Base-by-base conservation (phyloP, 2,797 vertebrate genomes). In the Spheniscus humboldti region DNA sequence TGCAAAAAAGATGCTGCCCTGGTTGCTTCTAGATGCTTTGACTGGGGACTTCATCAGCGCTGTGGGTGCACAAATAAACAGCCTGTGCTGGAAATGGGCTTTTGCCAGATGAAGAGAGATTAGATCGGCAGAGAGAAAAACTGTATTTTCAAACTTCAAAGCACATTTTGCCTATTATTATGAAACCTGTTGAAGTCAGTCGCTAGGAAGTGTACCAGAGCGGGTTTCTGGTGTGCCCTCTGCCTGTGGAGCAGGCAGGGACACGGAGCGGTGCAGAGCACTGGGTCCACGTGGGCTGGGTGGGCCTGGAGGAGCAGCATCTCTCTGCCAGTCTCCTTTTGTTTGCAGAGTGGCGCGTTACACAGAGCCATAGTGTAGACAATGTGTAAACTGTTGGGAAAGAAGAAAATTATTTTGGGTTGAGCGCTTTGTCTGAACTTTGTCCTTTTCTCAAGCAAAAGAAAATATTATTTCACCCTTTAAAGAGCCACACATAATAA, bases 391-490 rank as follows among this genome's bases (percentile, higher is more conserved):
- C 90, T 91, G 92, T 74, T 86, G 83, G 86, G 92, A 92, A 93
- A 93, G 85, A 84, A 89, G 93, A 98, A 97, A 98, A 97, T 97
- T 31, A 97, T 97, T 96, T 95, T 88, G 97, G 97, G 97, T 96
- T 97, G 97, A 98, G 97, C 92, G 97, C 96, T 97, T 97, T 94
- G 94, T 96, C 97, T 98, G 97, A 98, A 98, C 98, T 98, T 97
- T 98, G 98, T 98, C 98, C 98, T 98, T 98, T 98, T 98, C 98
- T 98, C 98, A 98, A 98, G 98, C 97, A 97, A 98, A 98, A 98
- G 98, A 98, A 98, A 98, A 98, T 98, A 98, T 98, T 98, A 98
- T 98, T 98, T 98, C 98, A 97, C 98, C 98, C 98, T 98, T 98
- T 98, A 97, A 98, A 98, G 98, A 98, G 97, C 97, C 98, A 98